Percentiles rank a stretch among this genome's conserved stretches.
Conservation (phyloP, 1,140 invertebrate genomes). For the Cydia splendana region DNA sequence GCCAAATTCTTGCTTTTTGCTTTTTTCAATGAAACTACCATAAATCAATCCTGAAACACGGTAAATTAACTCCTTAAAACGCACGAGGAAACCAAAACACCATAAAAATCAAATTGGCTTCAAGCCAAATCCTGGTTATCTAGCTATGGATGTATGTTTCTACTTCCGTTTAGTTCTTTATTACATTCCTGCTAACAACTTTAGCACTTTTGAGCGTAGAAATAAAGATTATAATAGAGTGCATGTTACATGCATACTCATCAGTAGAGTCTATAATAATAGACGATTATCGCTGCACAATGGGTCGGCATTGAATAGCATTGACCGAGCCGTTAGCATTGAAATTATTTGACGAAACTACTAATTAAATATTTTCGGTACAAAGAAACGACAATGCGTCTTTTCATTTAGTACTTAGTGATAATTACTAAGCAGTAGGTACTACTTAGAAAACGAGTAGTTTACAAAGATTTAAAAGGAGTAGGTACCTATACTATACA, state of each 20-base stretch:
- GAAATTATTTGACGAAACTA: constrained; percentile 28
- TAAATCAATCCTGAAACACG: neutral
- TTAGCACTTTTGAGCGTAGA: neutral
- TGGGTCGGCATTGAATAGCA: constrained; percentile 21
- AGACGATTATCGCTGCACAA: constrained; percentile 21
- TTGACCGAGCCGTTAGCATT: constrained; percentile 27
- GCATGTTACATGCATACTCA: constrained; percentile 18
- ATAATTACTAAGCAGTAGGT: neutral
- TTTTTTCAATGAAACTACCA: neutral
- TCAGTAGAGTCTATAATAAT: constrained; percentile 25
- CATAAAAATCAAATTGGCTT: constrained; percentile 26
- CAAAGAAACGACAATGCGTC: constrained; percentile 9
- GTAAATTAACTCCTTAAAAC: constrained; percentile 6
- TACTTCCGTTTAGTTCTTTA: constrained; percentile 18
- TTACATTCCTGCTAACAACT: neutral
- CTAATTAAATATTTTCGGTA: constrained; percentile 27
- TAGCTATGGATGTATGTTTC: constrained; percentile 11
- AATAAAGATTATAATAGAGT: neutral
- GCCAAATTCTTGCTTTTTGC: neutral
- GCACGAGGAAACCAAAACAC: neutral
- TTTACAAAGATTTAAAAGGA: too few species aligned
- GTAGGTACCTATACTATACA: too few species aligned
- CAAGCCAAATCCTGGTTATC: constrained; percentile 9
- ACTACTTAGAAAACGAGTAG: neutral
- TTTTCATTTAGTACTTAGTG: neutral